Evolutionary conservation across 2,888 invertebrate species (phyloP).

Genomic region (Clusia tigrina): DNA sequence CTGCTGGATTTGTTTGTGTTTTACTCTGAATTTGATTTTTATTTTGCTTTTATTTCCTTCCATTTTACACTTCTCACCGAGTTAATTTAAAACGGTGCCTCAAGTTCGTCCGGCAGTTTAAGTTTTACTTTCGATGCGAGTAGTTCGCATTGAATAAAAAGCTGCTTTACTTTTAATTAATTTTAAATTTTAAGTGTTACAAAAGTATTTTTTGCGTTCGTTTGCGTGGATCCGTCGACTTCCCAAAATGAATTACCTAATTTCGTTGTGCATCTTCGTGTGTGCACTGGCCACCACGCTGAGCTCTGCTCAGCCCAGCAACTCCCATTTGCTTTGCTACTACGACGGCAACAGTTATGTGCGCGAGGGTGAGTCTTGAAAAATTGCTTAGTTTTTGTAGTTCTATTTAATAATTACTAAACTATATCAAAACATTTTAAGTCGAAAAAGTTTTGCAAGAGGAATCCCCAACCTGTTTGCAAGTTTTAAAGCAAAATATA

Average conservation of each 20-base stretch:
- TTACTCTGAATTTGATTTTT: slow-evolving; percentile 32
- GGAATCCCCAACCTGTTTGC: too few relatives aligned
- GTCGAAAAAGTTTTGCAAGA: too few relatives aligned
- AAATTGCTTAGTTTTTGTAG: neutral
- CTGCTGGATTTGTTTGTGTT: slow-evolving; percentile 31
- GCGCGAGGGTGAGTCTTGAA: slow-evolving; percentile 56
- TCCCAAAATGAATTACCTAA: slow-evolving; percentile 50
- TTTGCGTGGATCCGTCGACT: too few relatives aligned
- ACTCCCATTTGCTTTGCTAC: slow-evolving; percentile 52
- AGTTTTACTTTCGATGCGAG: slow-evolving; percentile 46
- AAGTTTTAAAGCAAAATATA: too few relatives aligned
- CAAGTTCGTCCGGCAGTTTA: slow-evolving; percentile 45
- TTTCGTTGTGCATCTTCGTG: slow-evolving; percentile 48
- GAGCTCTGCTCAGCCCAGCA: slow-evolving; percentile 37
- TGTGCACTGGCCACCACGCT: slow-evolving; percentile 45
- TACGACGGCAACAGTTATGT: slow-evolving; percentile 58
- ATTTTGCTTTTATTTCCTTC: slow-evolving; percentile 27
- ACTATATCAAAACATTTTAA: too few relatives aligned
- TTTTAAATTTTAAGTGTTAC: too few relatives aligned
- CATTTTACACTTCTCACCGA: slow-evolving; percentile 40
- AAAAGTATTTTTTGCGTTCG: slow-evolving; percentile 14
- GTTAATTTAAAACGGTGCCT: slow-evolving; percentile 47
- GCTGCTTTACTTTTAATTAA: slow-evolving; percentile 21
- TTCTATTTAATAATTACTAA: too few relatives aligned
- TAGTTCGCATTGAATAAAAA: slow-evolving; percentile 32